phyloP scores from a whole-genome alignment of 2,113 vertebrate genomes.

The Rhinichthys klamathensis region DNA sequence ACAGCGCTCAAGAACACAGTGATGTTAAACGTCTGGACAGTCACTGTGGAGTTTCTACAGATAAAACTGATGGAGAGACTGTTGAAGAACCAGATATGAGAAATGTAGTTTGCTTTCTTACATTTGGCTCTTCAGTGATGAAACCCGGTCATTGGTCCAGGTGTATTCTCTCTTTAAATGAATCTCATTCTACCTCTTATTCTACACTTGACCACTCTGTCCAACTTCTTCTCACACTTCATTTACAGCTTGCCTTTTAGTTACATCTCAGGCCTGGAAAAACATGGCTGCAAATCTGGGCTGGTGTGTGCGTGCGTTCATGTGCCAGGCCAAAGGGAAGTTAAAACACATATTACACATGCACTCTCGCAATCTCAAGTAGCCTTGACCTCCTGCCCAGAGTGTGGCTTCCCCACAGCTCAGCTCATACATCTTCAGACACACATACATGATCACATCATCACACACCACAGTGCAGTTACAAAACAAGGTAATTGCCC shows the following conservation, averaged over 20 bases:
- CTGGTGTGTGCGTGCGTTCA: slow-evolving; percentile 17
- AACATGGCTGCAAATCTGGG: slow-evolving; percentile 6
- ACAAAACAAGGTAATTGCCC: slow-evolving; percentile 63
- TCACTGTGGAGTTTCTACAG: not conserved
- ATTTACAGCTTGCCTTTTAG: slow-evolving; percentile 45
- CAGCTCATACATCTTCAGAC: slow-evolving; percentile 51
- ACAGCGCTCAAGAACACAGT: slow-evolving; percentile 38
- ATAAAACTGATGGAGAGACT: not conserved
- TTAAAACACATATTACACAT: slow-evolving; percentile 56
- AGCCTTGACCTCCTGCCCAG: slow-evolving; percentile 65
- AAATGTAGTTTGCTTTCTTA: slow-evolving; percentile 8
- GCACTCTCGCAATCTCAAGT: slow-evolving; percentile 56
- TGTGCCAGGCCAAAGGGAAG: slow-evolving; percentile 28
- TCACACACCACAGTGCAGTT: slow-evolving; percentile 47
- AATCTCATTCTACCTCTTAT: not conserved
- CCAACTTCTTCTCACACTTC: slow-evolving; percentile 9
- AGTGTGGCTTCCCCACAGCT: slow-evolving; percentile 59
- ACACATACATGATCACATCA: slow-evolving; percentile 44
- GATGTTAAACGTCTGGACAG: slow-evolving; percentile 2
- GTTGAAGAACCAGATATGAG: not conserved
- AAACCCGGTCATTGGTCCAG: slow-evolving; percentile 22
- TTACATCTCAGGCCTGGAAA: slow-evolving; percentile 28
- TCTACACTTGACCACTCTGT: not conserved
- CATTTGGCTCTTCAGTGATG: slow-evolving; percentile 8
- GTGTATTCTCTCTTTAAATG: not conserved